These are phyloP conservation scores for Zophobas morio DNA, from an alignment of 1,140 invertebrate species.

Conservation along the genomic window DNA sequence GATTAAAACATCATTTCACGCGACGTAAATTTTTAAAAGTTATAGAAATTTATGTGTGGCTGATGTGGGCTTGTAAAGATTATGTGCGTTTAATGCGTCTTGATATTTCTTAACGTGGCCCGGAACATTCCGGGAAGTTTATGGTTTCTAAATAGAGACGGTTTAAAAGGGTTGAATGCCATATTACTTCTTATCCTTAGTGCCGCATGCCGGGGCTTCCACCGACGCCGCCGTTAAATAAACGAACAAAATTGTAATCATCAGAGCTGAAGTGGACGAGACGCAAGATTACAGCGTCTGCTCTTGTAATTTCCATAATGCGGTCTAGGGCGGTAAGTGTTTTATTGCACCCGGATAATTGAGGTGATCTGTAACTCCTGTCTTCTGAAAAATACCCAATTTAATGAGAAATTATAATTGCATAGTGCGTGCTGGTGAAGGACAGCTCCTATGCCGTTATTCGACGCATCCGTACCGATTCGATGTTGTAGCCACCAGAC, in stretches of 20 bases:
- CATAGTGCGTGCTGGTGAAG: no score
- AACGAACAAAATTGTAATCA: neutral
- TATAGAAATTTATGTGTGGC: conserved; percentile 19
- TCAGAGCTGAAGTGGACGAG: no score
- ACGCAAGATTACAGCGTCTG: no score
- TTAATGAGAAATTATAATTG: no score
- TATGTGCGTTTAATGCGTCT: conserved; percentile 42
- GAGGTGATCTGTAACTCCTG: no score
- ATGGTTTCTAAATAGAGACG: conserved; percentile 35
- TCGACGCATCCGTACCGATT: no score
- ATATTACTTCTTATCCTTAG: conserved; percentile 15
- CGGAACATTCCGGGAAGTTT: conserved; percentile 19
- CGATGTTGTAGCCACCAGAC: no score
- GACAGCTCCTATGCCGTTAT: no score
- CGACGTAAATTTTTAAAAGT: conserved; percentile 28
- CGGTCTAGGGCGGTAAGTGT: no score
- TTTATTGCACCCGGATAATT: no score
- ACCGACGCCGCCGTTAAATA: neutral
- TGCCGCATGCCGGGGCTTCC: neutral
- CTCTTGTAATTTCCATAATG: no score
- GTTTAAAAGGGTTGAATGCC: conserved; percentile 33
- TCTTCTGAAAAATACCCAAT: no score
- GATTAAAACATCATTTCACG: conserved; percentile 43
- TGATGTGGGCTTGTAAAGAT: conserved; percentile 32
- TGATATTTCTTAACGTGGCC: conserved; percentile 35